Base-by-base conservation (phyloP, 2,888 invertebrate genomes). In the Chrysolina haemoptera region DNA sequence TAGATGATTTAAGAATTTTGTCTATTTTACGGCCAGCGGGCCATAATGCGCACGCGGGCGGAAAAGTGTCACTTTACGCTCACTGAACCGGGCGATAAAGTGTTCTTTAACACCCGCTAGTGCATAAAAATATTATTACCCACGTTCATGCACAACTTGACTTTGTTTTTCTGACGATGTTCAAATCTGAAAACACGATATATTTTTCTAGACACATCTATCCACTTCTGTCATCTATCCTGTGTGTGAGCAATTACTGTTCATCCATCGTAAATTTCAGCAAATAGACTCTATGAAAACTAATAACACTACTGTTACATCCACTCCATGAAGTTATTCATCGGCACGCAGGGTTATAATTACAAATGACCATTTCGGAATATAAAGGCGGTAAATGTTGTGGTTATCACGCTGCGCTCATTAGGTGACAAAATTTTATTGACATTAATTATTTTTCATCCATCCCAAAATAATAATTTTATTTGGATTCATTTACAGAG, bases 261-360 rank as follows among this genome's bases (percentile, higher is more conserved):
- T 53, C 53, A 53, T 53, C 12, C 20, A 20, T 53, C 20, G 18
- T 18, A 43, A 43, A 43, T 43, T 43, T 43, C 43, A 53, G 18
- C 53, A 53, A 53, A 53, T 53, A 18, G 12, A 53, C 53, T 12
- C 10, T 53, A 20, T 20, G 18, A 53, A 53, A 53, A 53, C 16
- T 53, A 53, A 53, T 53, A 18, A 53, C 22, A 5, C 16, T 53
- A 53, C 11, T 53, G 20, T 12, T 20, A 53, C 53, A 53, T 53
- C 20, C 20, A 53, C 20, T 53, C 20, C 9, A 53, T 20, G 53
- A 11, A 22, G 53, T 53, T 53, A 53, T 53, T 53, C 20, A 53
- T 53, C 53, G 53, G 20, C 53, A 53, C 20, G 53, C 53, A 53
- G 53, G 53, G 18, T 53, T 20, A 53, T 53, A 53, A 53, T 53